Evolutionary conservation across 2,888 invertebrate species (phyloP), one percentile per base, ranked within the genome.

Genomic region (Athalia cordata): DNA sequence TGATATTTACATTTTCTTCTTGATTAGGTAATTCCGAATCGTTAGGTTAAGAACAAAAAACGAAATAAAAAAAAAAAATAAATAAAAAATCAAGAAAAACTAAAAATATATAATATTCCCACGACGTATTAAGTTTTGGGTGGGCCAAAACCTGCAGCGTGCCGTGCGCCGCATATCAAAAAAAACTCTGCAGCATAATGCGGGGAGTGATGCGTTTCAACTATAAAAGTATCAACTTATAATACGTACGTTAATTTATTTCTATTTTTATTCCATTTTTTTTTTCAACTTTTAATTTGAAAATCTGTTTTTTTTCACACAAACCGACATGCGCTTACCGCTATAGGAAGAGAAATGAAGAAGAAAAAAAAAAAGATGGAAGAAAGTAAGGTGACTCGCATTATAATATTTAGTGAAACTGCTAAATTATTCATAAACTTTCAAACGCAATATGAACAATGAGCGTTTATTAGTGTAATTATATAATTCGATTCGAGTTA

Each of bases 1-100:
- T 78, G 49, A 52, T 61, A 76, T 78, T 78, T 45, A 9, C 65
- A 70, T 68, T 72, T 72, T 72, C 8, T 59, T 72, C 72, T 59
- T 72, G 72, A 72, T 72, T 72, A 59, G 72, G 59, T 72, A 72
- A 72, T 72, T 72, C 47, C 57, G 59, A 72, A 72, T 72, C 72
- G 72, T 72, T 72, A 59, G 59, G n/a, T 11, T 11, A n/a, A n/a
- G 55, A 55, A 11, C 52, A 55, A 52, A 11, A 52, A 52, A 52
- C 2, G 1, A 52, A 52, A 52, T 9, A 52, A 11, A 9, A 52
- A 2, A 9, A 3, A 52, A 52, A 52, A 52, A 11, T 1, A 52
- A 52, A 52, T 2, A 52, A 11, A 52, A 52, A 52, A 29, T 29
- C 29, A 52, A 52, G 11, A 52, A 52, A 55, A 55, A n/a, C 29